Evolutionary conservation across 2,888 invertebrate species (phyloP), one percentile per base, ranked within the genome.

Genomic region (Drepanosiphum platanoidis): DNA sequence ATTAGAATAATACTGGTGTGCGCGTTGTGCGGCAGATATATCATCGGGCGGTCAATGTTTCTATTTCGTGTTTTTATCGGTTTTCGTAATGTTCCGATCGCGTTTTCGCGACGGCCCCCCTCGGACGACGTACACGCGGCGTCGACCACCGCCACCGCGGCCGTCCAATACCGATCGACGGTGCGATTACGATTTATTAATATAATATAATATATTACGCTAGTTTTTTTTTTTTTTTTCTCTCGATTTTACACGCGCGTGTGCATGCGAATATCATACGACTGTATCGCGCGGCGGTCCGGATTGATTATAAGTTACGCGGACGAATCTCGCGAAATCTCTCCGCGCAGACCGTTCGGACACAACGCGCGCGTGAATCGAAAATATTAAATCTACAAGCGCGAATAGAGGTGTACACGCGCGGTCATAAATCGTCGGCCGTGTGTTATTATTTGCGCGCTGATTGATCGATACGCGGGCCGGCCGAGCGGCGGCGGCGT

Each of bases 1-100:
- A 39, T 46, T 74, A 18, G 52, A 52, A n/a, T n/a, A 71, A 72
- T 72, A 72, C n/a, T n/a, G n/a, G n/a, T n/a, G n/a, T n/a, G n/a
- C n/a, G n/a, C n/a, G n/a, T n/a, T n/a, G n/a, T n/a, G n/a, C n/a
- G n/a, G n/a, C n/a, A n/a, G n/a, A n/a, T n/a, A n/a, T 72, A 72
- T 34, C n/a, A 34, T 75, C 39, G 39, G n/a, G n/a, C 30, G 9
- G 8, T 22, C 74, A 22, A n/a, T 22, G 46, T 52, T 52, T 74
- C 72, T 34, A 52, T 74, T 34, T 74, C 11, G 13, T 11, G 32
- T 52, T 34, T 32, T 75, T 27, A 58, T 58, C 75, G 1, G 9
- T 58, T 27, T 30, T 64, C 64, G 58, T 75, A n/a, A n/a, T 75
- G 15, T 52, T 58, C 58, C 75, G 58, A 75, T 75, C 34, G 75